These are phyloP conservation scores for Heliothis peltigera DNA, from an alignment of 2,888 invertebrate species.

Conservation along the genomic window DNA sequence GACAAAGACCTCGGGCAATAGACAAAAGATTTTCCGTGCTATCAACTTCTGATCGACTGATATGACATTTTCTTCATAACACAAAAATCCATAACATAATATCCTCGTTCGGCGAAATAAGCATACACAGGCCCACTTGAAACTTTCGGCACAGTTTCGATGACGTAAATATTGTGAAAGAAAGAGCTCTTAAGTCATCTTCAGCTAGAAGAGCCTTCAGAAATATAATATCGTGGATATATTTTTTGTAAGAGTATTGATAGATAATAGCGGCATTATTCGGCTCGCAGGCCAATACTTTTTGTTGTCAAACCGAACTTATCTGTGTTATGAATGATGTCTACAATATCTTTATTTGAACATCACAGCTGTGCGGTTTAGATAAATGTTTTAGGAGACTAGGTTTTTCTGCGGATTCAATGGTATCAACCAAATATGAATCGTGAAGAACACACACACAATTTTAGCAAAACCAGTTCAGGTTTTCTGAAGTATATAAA, in stretches of 20 bases:
- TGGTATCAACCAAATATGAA: too few relatives aligned
- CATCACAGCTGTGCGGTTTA: not conserved
- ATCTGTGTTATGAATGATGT: constrained; percentile 39
- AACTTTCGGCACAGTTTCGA: constrained; percentile 47
- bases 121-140: constrained; percentile 22
- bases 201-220: constrained; percentile 18
- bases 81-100: not conserved
- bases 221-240: constrained; percentile 34
- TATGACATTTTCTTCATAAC: not conserved
- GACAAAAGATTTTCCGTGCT: too few relatives aligned
- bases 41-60: too few relatives aligned
- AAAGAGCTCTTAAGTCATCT: constrained; percentile 48
- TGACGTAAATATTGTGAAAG: constrained; percentile 44
- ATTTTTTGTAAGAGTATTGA: constrained; percentile 24
- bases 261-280: constrained; percentile 30
- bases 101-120: constrained; percentile 17
- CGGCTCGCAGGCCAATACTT: constrained; percentile 31
- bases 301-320: constrained; percentile 24
- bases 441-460: too few relatives aligned
- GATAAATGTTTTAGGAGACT: not conserved
- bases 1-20: too few relatives aligned
- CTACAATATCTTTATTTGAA: constrained; percentile 33
- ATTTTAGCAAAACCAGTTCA: too few relatives aligned
- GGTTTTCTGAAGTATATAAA: too few relatives aligned
- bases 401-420: too few relatives aligned